Base-by-base conservation (phyloP, 2,888 invertebrate genomes). In the Cheilosia vernalis region DNA sequence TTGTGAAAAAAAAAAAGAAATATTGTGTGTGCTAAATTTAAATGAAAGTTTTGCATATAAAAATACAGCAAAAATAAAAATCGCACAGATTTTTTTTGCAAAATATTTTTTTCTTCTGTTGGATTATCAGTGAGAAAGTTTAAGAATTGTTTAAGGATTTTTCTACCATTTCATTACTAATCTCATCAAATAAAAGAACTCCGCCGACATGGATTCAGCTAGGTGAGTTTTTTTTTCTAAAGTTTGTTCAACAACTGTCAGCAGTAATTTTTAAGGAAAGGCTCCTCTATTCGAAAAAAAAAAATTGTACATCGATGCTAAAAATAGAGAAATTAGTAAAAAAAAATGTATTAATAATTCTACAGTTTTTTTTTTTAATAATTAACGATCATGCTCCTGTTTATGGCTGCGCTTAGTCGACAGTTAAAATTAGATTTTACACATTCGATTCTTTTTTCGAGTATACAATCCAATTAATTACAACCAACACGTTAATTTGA, bases 171-270 rank as follows among this genome's bases (percentile, higher is more conserved):
- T 60, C 19, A 53, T 27, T 24, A 67, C 7, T 66, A 58, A 64
- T 40, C 55, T 47, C 55, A 53, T 42, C 40, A 19, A 42, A 53
- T 33, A 61, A 55, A 47, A 58, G 2, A 13, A 40, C 56, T 42
- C 51, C 53, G 66, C 64, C 83, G 79, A 84, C 70, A 85, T 85
- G 84, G 74, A 85, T 80, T 80, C 84, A 74, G 70, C 84, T 66
- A 80, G 84, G 84, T 80, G 55, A 85, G 80, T 79, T 44, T 61
- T 7, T 37, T 13, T 3, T 37, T 37, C 3, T n/a, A n/a, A n/a
- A 13, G 4, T 37, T 37, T 37, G 13, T 37, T 0, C 4, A 37
- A 13, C 2, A 10, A 33, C 27, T 27, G 27, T 27, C 27, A 1
- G 1, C 0, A 6, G 5, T 24, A 4, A 24, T 13, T 33, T 24